phyloP scores from a whole-genome alignment of 1,140 invertebrate species.

The Anastatus disparis region DNA sequence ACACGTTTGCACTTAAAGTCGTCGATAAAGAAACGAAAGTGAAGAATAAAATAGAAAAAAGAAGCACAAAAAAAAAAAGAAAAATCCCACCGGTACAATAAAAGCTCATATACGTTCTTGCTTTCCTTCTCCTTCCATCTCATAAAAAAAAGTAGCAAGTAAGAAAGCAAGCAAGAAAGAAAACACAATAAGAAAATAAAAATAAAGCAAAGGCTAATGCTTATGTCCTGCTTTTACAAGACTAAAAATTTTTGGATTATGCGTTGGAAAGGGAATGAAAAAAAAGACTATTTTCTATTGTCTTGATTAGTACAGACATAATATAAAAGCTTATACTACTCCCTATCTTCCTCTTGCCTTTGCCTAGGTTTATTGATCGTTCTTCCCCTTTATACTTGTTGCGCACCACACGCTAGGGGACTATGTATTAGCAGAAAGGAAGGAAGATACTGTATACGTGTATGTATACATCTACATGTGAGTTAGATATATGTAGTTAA shows the following conservation, averaged over 20 bases:
- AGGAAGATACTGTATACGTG: too few relatives aligned
- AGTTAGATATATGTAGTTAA: too few relatives aligned
- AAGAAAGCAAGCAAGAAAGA: not conserved
- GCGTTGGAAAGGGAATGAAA: too few relatives aligned
- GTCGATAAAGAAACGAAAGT: constrained; percentile 13
- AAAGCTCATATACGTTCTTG: constrained; percentile 15
- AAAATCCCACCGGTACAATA: constrained; percentile 16
- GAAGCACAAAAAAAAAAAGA: not conserved
- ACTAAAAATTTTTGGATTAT: too few relatives aligned
- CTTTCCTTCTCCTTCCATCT: too few relatives aligned
- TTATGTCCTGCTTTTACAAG: too few relatives aligned
- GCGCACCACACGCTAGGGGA: constrained; percentile 30
- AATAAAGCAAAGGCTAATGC: too few relatives aligned
- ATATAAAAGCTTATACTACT: too few relatives aligned
- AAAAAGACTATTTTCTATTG: not conserved
- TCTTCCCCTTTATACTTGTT: constrained; percentile 54
- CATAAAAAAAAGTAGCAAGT: constrained; percentile 10
- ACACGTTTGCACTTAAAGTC: constrained; percentile 18
- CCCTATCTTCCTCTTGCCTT: too few relatives aligned
- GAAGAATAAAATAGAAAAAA: too few relatives aligned
- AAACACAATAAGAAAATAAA: not conserved
- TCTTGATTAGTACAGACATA: not conserved
- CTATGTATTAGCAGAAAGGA: not conserved
- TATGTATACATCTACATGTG: too few relatives aligned
- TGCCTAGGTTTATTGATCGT: constrained; percentile 55